Evolutionary conservation across 2,113 vertebrate species (phyloP), one percentile per base, ranked within the genome.

Genomic region (Neodontobutis hainanensis): DNA sequence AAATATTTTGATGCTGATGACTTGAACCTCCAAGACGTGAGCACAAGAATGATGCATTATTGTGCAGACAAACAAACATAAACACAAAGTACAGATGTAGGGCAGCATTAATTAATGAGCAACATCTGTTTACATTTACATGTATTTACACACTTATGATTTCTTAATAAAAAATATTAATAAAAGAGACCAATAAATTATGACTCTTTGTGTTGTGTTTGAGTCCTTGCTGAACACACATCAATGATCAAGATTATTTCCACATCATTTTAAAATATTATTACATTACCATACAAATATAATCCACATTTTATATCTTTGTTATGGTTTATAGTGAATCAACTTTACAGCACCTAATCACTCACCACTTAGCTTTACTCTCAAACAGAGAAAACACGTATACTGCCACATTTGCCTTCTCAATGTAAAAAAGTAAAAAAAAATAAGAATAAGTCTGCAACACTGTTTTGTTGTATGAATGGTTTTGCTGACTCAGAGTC

Each of bases 1-100:
- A 71, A 70, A 61, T 12, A 51, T 74, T 84, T 86, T 76, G 80
- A 49, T 1, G 60, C 70, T 63, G 79, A 84, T 65, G 83, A 77
- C 73, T 72, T 38, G 61, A 80, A 83, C 75, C 74, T 50, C 8
- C 10, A 68, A 73, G 64, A 78, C 58, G 43, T 1, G 44, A 0
- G n/a, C 11, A 36, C 11, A 34, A n/a, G 34, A 55, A 55, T 6
- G 14, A 59, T 44, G 10, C 40, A 27, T 27, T 44, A 52, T 14
- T 11, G 42, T 38, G 36, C 49, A 63, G 34, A 53, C 36, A 55
- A 15, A 11, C 32, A 42, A 34, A 55, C 32, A 52, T n/a, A 58
- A 45, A 49, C 11, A 51, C 69, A 10, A 42, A 34, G 11, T 12
- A 32, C 15, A 49, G 16, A 64, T 8, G 15, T 36, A 50, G 32